Conservation (phyloP, 2,113 vertebrate species). For the Aegithalos caudatus region DNA sequence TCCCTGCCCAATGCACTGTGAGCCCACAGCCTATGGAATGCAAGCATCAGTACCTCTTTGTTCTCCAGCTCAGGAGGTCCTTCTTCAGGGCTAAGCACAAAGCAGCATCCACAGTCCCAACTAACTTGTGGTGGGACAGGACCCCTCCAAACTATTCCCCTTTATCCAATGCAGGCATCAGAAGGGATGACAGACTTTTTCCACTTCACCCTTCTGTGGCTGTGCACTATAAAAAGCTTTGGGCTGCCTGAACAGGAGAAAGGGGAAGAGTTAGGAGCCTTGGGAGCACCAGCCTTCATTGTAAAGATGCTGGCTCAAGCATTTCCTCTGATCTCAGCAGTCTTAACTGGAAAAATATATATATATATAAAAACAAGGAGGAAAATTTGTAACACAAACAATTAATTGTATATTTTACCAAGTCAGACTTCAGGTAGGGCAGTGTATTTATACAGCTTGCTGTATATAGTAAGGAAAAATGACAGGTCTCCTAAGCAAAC, state of each 20-base stretch:
- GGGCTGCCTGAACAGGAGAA: not conserved
- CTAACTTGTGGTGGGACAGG: not conserved
- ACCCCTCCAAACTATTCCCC: not conserved
- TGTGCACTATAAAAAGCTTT: not conserved
- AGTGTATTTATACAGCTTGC: not conserved
- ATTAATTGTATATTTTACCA: not conserved
- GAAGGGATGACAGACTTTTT: not conserved
- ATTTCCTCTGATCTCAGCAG: not conserved
- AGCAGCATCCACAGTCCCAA: not conserved
- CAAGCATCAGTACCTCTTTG: not conserved
- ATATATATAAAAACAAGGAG: not conserved
- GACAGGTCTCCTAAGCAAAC: not conserved
- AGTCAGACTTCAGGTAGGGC: not conserved
- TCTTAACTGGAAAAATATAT: not conserved
- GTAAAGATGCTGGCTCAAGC: not conserved
- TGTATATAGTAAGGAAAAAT: not conserved
- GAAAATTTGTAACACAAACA: not conserved
- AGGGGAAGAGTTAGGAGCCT: not conserved
- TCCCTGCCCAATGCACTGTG: fast-evolving
- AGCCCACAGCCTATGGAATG: not conserved
- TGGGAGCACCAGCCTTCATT: not conserved
- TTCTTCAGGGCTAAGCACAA: not conserved
- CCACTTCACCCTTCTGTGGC: not conserved
- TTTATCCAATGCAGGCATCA: not conserved
- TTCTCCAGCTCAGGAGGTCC: not conserved